phyloP scores from a whole-genome alignment of 2,797 vertebrate species.

The Pogoniulus pusillus region DNA sequence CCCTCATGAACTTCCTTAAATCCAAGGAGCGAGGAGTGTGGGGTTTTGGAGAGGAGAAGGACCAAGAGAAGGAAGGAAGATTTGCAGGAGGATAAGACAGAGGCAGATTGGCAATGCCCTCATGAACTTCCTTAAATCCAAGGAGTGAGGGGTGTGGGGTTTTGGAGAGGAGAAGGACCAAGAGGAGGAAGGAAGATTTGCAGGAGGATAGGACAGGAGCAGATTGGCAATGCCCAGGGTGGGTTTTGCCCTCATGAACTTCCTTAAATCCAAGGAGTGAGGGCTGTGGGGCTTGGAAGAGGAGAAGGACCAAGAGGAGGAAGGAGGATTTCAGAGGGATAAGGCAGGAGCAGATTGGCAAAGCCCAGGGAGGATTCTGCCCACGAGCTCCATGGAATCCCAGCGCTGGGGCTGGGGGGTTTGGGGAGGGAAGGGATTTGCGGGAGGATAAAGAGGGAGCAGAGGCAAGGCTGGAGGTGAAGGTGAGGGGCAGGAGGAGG shows the following conservation, averaged over 20 bases:
- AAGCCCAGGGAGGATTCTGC: not conserved
- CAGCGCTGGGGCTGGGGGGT: fast-evolving
- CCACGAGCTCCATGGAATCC: not conserved
- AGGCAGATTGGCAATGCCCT: not conserved
- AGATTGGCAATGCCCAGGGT: not conserved
- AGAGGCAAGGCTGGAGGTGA: not conserved
- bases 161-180: not conserved
- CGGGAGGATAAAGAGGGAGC: not conserved
- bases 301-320: not conserved
- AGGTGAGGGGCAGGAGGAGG: too few species aligned
- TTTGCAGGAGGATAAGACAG: not conserved
- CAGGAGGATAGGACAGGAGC: not conserved
- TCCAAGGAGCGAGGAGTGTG: fast-evolving
- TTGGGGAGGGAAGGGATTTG: not conserved
- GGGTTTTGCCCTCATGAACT: not conserved
- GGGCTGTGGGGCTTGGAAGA: not conserved
- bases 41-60: not conserved
- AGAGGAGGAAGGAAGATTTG: not conserved
- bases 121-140: not conserved
- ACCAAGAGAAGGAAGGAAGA: not conserved
- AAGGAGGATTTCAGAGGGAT: not conserved
- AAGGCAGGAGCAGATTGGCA: not conserved
- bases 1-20: not conserved
- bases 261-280: fast-evolving
- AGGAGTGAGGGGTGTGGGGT: fast-evolving